Conservation (phyloP, 2,888 invertebrate genomes). For the Uropetala carovei region DNA sequence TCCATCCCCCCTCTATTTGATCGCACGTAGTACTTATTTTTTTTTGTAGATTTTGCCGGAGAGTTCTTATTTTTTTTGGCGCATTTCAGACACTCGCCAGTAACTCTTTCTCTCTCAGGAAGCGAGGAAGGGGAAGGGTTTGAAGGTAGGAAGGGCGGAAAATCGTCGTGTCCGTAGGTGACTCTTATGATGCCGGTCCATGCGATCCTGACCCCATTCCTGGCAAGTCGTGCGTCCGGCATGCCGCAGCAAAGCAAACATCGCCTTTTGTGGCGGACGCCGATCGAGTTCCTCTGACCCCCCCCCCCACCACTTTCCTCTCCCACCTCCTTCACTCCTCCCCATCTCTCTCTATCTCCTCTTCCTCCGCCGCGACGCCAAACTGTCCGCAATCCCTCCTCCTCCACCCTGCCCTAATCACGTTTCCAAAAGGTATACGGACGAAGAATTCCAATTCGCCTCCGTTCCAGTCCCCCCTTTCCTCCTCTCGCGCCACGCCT, state of each 20-base stretch:
- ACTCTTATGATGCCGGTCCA: neutral
- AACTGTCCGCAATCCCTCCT: too few relatives aligned
- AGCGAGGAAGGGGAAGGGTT: neutral
- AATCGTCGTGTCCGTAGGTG: neutral
- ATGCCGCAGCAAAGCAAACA: conserved; percentile 25
- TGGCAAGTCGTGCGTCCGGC: conserved; percentile 24
- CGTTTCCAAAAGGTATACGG: conserved; percentile 46
- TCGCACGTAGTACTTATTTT: too few relatives aligned
- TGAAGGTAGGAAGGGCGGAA: neutral
- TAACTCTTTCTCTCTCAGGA: too few relatives aligned
- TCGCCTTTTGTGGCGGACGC: neutral
- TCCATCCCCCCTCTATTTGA: too few relatives aligned
- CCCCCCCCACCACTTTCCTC: neutral
- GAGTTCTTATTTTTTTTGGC: too few relatives aligned
- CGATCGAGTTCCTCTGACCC: neutral
- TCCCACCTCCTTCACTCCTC: neutral
- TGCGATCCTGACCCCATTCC: neutral
- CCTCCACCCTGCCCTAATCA: neutral
- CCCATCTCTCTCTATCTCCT: neutral
- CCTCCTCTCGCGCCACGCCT: neutral
- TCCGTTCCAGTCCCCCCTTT: neutral
- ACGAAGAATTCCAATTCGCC: conserved; percentile 43
- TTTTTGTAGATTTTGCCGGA: too few relatives aligned
- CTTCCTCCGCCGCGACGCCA: neutral
- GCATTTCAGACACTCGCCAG: too few relatives aligned